Evolutionary conservation across 2,113 vertebrate genomes (phyloP).

Genomic region (Agapornis roseicollis): DNA sequence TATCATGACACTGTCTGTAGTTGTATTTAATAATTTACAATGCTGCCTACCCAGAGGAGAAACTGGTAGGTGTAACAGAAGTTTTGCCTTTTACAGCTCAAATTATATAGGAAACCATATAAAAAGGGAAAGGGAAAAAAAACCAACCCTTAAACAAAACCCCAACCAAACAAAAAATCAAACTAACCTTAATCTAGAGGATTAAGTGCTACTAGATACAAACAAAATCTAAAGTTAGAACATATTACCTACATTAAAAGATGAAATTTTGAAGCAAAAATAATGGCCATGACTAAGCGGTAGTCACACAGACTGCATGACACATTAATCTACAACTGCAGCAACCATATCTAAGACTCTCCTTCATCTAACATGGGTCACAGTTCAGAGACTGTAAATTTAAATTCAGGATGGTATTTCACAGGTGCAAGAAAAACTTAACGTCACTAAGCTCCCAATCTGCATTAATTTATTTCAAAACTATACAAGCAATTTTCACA

Average conservation of each 20-base stretch:
- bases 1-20: conserved; percentile 58
- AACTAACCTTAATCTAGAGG: background rate
- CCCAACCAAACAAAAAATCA: background rate
- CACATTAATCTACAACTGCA: conserved; percentile 1
- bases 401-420: conserved; percentile 15
- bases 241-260: conserved; percentile 13
- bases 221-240: conserved; percentile 25
- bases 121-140: background rate
- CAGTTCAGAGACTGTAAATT: conserved; percentile 20
- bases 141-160: background rate
- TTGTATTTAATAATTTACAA: conserved; percentile 60
- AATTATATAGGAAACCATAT: background rate
- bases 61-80: background rate
- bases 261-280: conserved; percentile 5
- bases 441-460: background rate
- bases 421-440: background rate
- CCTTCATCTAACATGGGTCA: background rate
- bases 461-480: conserved; percentile 24
- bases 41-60: conserved; percentile 7
- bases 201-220: conserved; percentile 2
- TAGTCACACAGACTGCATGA: conserved; percentile 25
- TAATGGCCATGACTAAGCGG: conserved; percentile 18
- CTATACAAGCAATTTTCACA: background rate
- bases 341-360: conserved; percentile 16
- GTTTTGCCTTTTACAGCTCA: background rate